These are phyloP conservation scores for Conus ventricosus DNA, from an alignment of 1,140 invertebrate species.

Conservation along the genomic window DNA sequence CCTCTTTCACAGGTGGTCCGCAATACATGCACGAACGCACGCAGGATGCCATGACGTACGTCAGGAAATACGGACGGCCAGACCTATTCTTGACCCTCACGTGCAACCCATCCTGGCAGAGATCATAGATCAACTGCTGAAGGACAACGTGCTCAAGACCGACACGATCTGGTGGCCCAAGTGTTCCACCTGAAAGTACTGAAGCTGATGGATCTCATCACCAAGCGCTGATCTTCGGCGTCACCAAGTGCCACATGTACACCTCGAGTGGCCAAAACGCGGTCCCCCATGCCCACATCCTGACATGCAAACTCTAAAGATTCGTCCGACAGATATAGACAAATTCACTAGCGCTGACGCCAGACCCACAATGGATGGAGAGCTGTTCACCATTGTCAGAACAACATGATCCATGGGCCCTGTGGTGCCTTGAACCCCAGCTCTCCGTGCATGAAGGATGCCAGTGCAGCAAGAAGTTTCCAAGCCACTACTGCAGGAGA, in stretches of 20 bases:
- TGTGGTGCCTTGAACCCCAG: conserved; percentile 50
- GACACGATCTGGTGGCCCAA: conserved; percentile 74
- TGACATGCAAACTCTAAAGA: conserved; percentile 70
- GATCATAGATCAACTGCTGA: conserved; percentile 65
- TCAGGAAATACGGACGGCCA: conserved; percentile 74
- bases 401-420: conserved; percentile 57
- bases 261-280: conserved; percentile 77
- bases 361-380: conserved; percentile 24
- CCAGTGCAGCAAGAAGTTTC: neutral
- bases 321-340: conserved; percentile 12
- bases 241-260: conserved; percentile 47
- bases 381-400: conserved; percentile 44
- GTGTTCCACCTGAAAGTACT: conserved; percentile 77
- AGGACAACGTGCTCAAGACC: conserved; percentile 62
- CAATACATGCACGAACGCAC: conserved; percentile 74
- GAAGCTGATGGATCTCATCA: conserved; percentile 55
- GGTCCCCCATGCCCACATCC: conserved; percentile 77
- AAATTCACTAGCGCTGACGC: conserved; percentile 8
- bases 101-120: conserved; percentile 77
- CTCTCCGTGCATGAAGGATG: conserved; percentile 58
- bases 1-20: conserved; percentile 69
- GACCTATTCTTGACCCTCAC: conserved; percentile 77
- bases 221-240: conserved; percentile 3
- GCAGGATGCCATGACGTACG: conserved; percentile 77
- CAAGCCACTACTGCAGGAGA: neutral